A percentile compares a stretch with the other conserved stretches of the same genome.
phyloP scores from a whole-genome alignment of 2,888 invertebrate genomes.

The Phyto melanocephala region DNA sequence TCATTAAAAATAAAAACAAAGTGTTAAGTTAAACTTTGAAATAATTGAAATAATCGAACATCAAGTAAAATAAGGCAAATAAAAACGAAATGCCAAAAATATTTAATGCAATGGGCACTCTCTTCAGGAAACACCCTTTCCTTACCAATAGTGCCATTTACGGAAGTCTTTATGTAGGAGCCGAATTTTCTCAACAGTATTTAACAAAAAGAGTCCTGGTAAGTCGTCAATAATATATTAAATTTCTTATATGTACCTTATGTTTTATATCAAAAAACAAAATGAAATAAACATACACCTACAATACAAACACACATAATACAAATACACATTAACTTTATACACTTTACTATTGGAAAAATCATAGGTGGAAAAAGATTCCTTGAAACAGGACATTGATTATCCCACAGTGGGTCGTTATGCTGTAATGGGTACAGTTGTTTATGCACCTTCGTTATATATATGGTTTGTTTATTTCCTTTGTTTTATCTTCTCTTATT shows the following conservation, averaged over 20 bases:
- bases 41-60: background rate
- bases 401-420: constrained; percentile 81
- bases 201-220: constrained; percentile 85
- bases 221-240: constrained; percentile 65
- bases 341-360: constrained; percentile 65
- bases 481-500: constrained; percentile 4
- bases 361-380: constrained; percentile 63
- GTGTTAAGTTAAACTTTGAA: background rate
- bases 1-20: background rate
- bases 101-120: constrained; percentile 66
- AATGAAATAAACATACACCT: background rate
- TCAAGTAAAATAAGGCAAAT: background rate
- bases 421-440: constrained; percentile 82
- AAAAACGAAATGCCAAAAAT: constrained; percentile 69
- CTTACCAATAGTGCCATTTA: constrained; percentile 83
- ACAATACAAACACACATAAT: constrained; percentile 13
- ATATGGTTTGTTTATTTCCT: constrained; percentile 80
- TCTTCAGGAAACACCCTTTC: constrained; percentile 80
- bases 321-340: constrained; percentile 31
- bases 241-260: background rate
- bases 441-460: constrained; percentile 82
- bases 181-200: constrained; percentile 89
- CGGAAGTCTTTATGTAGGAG: constrained; percentile 87
- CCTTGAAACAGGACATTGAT: constrained; percentile 79
- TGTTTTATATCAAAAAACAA: background rate